Base-by-base conservation (phyloP, 1,140 invertebrate species). In the Bicyclus anynana region DNA sequence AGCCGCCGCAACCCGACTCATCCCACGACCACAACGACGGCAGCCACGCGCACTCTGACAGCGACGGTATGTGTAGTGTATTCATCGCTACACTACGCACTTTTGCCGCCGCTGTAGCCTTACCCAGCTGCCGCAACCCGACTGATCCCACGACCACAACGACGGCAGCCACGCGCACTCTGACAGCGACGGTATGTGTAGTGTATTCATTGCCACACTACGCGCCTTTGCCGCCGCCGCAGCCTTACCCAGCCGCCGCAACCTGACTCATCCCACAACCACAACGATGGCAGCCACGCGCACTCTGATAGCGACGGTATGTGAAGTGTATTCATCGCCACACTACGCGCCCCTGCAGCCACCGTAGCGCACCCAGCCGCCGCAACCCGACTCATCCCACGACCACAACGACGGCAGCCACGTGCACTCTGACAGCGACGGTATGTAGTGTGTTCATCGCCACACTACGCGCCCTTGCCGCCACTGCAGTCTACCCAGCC, bases 201-300 rank as follows among this genome's bases (percentile, higher is more conserved):
- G n/a, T n/a, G n/a, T n/a, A n/a, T n/a, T n/a, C n/a, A n/a, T 84
- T 79, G 0, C 81, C 86, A 1, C 80, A 82, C 64, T 79, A 85
- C 65, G 67, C 80, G 3, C 62, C 76, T 0, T 67, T 81, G 7
- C 76, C 77, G 0, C 72, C 80, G 17, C 82, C 80, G 2, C 78
- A 69, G 10, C 74, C 74, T n/a, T 1, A 63, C 72, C n/a, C 81
- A 75, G 42, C 72, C 70, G 6, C 57, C 63, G 7, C 74, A 69
- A 6, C 76, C 82, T 0, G 79, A 84, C 51, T 80, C 82, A 5
- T 77, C 75, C 6, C 74, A 67, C 14, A 78, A 81, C 16, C 54
- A 68, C 46, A 40, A 65, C 17, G 80, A 79, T 10, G 52, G 67
- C 33, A 48, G 55, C 2, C 71, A 72, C 21, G 47, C 60, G 10